Evolutionary conservation across 2,113 vertebrate genomes (phyloP), one percentile per base, ranked within the genome.

Genomic region (Podocnemis expansa): DNA sequence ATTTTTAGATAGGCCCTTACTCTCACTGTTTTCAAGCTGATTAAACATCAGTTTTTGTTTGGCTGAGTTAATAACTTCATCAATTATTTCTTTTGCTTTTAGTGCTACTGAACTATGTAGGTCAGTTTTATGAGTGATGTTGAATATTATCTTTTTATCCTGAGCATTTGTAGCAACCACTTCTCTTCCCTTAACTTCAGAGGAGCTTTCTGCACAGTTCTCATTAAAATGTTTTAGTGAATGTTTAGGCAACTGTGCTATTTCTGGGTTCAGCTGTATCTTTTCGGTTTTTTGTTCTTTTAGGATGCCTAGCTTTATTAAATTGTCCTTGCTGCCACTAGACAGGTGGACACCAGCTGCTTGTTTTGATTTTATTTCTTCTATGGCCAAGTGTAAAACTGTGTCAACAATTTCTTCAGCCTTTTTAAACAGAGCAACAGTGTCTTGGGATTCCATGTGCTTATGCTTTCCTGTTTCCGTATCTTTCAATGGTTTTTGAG

Each of bases 11-110:
- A 34, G 2, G 31, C 21, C 93, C 80, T 89, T 41, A n/a, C 25
- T 81, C 47, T 97, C 82, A 76, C 5, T 83, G 87, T 80, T 55
- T 89, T 16, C 92, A 63, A 93, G 83, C 84, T 88, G 81, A 95
- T 1, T 73, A 80, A 82, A 89, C 93, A 25, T 29, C 87, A 98
- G 19, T 29, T 95, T 94, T 94, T 98, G 95, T 94, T 96, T 96
- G 91, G 96, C 98, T 90, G 96, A 94, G 85, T 82, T 95, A 97
- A 98, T 97, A 87, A 97, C 96, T 80, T 97, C 95, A 96, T 95
- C 96, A 91, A 97, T 96, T 95, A 98, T 97, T 95, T 97, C 94
- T 89, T 96, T 97, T 51, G 98, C 97, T 97, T 94, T 97, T 55
- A 97, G 87, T 84, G 93, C 93, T 87, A 98, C 78, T 21, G 91